Conservation (phyloP, 2,888 invertebrate genomes). For the Drosophila neonasuta region DNA sequence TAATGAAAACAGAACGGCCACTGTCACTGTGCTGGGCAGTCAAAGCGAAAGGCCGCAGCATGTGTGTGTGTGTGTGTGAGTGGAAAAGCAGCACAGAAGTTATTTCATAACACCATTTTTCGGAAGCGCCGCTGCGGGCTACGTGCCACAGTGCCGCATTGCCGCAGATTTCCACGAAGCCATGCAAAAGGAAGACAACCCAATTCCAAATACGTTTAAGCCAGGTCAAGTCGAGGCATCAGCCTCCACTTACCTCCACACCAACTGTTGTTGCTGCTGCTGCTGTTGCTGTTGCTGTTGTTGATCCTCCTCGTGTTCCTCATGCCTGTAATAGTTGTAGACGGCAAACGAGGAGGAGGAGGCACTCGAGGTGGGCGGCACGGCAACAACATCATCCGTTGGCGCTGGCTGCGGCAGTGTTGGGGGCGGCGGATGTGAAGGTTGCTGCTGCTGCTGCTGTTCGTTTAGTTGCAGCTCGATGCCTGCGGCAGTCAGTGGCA, state of each 20-base stretch:
- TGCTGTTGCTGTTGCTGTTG: slow-evolving; percentile 17
- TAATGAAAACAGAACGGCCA: slow-evolving; percentile 27
- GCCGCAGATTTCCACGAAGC: slow-evolving; percentile 42
- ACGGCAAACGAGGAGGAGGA: slow-evolving; percentile 76
- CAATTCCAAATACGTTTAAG: slow-evolving; percentile 26
- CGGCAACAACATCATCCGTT: neutral
- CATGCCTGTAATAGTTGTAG: slow-evolving; percentile 90
- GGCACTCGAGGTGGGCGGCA: slow-evolving; percentile 34
- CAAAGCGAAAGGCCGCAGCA: slow-evolving; percentile 13
- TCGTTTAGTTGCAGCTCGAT: slow-evolving; percentile 30
- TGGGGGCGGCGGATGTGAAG: neutral
- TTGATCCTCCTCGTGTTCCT: slow-evolving; percentile 1
- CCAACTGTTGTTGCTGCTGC: slow-evolving; percentile 40
- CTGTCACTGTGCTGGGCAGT: slow-evolving; percentile 5
- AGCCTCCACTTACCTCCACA: slow-evolving; percentile 62
- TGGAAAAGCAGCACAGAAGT: slow-evolving; percentile 39
- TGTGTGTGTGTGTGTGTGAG: neutral
- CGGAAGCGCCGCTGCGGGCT: slow-evolving; percentile 39
- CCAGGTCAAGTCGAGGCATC: slow-evolving; percentile 16
- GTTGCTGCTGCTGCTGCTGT: neutral
- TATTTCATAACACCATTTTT: slow-evolving; percentile 66
- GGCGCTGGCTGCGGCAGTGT: slow-evolving; percentile 37
- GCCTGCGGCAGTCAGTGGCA: slow-evolving; percentile 56
- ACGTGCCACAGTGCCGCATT: slow-evolving; percentile 1
- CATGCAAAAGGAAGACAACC: slow-evolving; percentile 12